These are phyloP conservation scores for Heliothis peltigera DNA, from an alignment of 2,888 invertebrate genomes.

Conservation along the genomic window DNA sequence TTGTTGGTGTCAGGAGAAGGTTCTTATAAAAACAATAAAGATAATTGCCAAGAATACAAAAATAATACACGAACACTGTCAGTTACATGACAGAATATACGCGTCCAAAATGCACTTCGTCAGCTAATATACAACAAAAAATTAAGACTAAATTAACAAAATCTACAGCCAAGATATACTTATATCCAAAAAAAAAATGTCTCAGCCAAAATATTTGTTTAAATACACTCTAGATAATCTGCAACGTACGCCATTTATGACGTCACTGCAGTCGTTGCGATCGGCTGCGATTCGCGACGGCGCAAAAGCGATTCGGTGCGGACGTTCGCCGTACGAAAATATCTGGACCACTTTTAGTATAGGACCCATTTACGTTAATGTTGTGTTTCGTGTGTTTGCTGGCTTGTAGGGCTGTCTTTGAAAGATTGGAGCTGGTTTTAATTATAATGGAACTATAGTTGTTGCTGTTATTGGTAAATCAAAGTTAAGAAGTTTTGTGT, in stretches of 20 bases:
- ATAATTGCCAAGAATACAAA: no score
- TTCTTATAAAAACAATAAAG: no score
- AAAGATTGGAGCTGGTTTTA: constrained; percentile 5
- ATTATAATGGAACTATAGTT: neutral
- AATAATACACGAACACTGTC: no score
- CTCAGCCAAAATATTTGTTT: constrained; percentile 20
- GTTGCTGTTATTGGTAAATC: constrained; percentile 9
- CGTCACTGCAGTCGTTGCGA: constrained; percentile 43
- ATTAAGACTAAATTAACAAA: neutral
- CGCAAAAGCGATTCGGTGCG: constrained; percentile 28
- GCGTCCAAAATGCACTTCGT: no score
- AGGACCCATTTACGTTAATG: constrained; percentile 33
- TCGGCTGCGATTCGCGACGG: constrained; percentile 28
- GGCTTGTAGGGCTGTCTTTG: constrained; percentile 19
- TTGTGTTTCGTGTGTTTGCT: constrained; percentile 41
- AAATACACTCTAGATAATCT: constrained; percentile 28
- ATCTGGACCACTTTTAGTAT: constrained; percentile 23
- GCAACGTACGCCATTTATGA: constrained; percentile 30
- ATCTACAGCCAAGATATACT: neutral
- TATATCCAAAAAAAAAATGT: neutral
- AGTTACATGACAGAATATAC: no score
- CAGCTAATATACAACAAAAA: no score
- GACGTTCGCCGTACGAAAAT: constrained; percentile 25
- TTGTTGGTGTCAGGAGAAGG: no score
- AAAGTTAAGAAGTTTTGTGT: constrained; percentile 7